Percentiles rank a stretch among this genome's conserved stretches.
Evolutionary conservation across 2,888 invertebrate species (phyloP).

Genomic region (Heliconius charithonia): DNA sequence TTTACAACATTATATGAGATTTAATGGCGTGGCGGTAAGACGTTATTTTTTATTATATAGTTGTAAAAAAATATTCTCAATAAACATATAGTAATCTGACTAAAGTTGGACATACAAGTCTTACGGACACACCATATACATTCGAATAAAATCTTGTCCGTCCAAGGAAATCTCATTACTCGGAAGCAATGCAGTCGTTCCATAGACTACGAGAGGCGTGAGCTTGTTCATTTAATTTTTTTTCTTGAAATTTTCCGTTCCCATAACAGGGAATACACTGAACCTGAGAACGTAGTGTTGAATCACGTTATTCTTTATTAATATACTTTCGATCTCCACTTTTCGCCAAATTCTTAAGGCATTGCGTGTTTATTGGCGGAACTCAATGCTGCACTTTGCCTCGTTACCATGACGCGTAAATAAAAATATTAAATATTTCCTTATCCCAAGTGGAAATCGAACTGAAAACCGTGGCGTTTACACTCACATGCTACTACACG

Average conservation of each 20-base stretch:
- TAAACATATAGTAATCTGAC: not conserved
- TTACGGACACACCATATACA: slow-evolving; percentile 31
- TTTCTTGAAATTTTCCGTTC: not conserved
- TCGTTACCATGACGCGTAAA: too few species aligned
- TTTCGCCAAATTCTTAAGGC: too few species aligned
- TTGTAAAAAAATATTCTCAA: not conserved
- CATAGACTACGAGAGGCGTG: not conserved
- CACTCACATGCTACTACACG: too few species aligned
- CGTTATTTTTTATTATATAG: not conserved
- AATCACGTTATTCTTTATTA: too few species aligned
- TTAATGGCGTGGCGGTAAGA: not conserved
- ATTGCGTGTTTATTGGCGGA: too few species aligned
- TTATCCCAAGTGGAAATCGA: too few species aligned
- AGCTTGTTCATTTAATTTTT: not conserved
- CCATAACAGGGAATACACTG: too few species aligned
- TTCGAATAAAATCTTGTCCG: slow-evolving; percentile 41
- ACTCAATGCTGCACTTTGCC: too few species aligned
- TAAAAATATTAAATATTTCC: too few species aligned
- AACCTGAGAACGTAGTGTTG: too few species aligned
- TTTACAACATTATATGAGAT: not conserved
- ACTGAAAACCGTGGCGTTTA: too few species aligned
- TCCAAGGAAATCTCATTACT: slow-evolving; percentile 43
- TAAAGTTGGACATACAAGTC: slow-evolving; percentile 22
- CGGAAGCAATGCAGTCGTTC: slow-evolving; percentile 25
- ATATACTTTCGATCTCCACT: too few species aligned